Evolutionary conservation across 2,113 vertebrate genomes (phyloP).

Genomic region (Cygnus atratus): DNA sequence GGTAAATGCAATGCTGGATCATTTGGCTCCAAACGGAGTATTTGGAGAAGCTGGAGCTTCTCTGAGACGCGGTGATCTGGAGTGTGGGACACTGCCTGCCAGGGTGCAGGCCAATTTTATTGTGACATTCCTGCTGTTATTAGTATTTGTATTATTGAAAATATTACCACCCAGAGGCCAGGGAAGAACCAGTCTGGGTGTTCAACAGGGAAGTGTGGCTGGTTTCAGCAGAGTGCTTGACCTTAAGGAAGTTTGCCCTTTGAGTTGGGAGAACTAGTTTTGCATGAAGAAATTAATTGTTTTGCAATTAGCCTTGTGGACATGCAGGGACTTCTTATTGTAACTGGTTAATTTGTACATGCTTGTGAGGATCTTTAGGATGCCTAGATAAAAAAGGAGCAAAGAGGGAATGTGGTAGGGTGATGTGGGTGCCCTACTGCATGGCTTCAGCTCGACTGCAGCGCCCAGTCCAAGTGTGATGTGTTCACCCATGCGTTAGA

Average conservation of each 20-base stretch:
- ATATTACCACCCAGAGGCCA: not conserved
- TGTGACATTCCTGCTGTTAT: not conserved
- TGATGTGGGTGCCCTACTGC: not conserved
- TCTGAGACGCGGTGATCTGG: not conserved
- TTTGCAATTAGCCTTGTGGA: not conserved
- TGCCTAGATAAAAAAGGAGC: not conserved
- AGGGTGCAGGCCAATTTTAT: not conserved
- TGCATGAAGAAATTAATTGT: not conserved
- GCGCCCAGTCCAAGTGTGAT: too few relatives aligned
- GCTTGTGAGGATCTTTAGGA: not conserved
- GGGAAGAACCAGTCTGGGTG: not conserved
- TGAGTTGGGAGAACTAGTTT: not conserved
- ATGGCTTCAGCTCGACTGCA: not conserved
- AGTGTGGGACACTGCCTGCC: not conserved
- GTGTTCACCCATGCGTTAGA: fast-evolving
- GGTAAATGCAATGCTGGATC: not conserved
- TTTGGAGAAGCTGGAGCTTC: not conserved
- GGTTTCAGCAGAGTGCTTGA: not conserved
- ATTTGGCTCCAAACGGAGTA: not conserved
- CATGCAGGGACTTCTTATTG: not conserved
- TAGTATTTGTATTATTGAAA: not conserved
- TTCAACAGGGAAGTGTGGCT: not conserved
- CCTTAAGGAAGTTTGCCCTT: not conserved
- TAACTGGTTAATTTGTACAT: not conserved
- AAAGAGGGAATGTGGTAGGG: not conserved